phyloP scores from a whole-genome alignment of 2,797 vertebrate species.

The Tangara arthus region DNA sequence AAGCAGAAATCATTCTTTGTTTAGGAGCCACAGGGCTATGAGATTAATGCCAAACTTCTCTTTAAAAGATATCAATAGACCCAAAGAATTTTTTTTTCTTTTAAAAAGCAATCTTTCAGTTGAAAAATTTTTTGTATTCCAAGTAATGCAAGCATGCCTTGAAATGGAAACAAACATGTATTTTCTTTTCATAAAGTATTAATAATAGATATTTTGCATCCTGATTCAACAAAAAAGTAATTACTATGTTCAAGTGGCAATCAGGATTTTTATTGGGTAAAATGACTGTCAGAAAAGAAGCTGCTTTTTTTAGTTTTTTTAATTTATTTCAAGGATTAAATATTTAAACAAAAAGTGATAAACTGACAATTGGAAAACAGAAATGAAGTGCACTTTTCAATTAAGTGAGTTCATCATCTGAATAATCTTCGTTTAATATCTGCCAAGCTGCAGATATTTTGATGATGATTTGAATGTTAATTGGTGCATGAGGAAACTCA shows the following conservation, averaged over 20 bases:
- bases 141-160: neutral
- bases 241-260: neutral
- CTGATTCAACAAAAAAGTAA: neutral
- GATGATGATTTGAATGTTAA: neutral
- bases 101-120: rapidly evolving
- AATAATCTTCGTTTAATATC: too few relatives aligned
- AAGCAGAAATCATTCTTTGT: neutral
- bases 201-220: neutral
- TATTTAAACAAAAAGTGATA: neutral
- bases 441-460: neutral
- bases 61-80: neutral
- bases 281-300: neutral
- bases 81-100: neutral
- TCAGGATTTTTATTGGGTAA: neutral
- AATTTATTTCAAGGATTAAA: neutral
- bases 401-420: neutral
- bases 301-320: neutral
- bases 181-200: neutral
- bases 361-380: neutral
- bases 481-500: neutral
- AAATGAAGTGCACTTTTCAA: neutral
- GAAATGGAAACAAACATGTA: neutral
- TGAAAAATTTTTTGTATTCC: neutral
- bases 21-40: neutral
- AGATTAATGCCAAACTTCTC: neutral